phyloP scores from a whole-genome alignment of 2,888 invertebrate species.

The Napeogenes inachia region DNA sequence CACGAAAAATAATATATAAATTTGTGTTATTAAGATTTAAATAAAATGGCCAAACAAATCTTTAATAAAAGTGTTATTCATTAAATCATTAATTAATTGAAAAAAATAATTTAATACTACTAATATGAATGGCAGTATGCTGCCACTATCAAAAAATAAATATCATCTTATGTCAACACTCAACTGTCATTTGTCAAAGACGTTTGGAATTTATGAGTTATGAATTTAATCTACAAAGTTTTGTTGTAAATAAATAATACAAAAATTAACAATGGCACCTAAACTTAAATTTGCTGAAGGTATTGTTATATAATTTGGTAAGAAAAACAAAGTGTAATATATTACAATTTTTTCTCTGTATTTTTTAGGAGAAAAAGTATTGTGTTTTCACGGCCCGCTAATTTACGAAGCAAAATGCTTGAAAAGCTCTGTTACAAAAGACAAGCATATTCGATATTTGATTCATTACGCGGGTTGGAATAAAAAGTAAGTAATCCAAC shows the following conservation, averaged over 20 bases:
- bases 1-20: no score
- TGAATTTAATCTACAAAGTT: background rate
- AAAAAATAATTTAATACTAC: no score
- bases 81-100: no score
- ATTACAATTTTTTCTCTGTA: slow-evolving; percentile 10
- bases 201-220: background rate
- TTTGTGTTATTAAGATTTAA: no score
- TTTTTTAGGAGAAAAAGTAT: slow-evolving; percentile 87
- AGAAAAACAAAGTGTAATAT: slow-evolving; percentile 13
- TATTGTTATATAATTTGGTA: slow-evolving; percentile 17
- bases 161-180: background rate
- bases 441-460: slow-evolving; percentile 92
- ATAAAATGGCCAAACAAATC: no score
- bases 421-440: slow-evolving; percentile 87
- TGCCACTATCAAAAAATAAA: background rate
- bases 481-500: slow-evolving; percentile 85
- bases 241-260: slow-evolving; percentile 8
- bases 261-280: slow-evolving; percentile 71
- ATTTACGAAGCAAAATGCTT: slow-evolving; percentile 98
- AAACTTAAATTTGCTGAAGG: slow-evolving; percentile 87
- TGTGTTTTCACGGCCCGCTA: slow-evolving; percentile 97
- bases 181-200: background rate
- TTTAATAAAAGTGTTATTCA: no score
- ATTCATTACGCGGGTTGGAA: slow-evolving; percentile 99
- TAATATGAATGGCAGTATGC: no score